Conservation (phyloP, 1,140 invertebrate species). For the Metaphire vulgaris region DNA sequence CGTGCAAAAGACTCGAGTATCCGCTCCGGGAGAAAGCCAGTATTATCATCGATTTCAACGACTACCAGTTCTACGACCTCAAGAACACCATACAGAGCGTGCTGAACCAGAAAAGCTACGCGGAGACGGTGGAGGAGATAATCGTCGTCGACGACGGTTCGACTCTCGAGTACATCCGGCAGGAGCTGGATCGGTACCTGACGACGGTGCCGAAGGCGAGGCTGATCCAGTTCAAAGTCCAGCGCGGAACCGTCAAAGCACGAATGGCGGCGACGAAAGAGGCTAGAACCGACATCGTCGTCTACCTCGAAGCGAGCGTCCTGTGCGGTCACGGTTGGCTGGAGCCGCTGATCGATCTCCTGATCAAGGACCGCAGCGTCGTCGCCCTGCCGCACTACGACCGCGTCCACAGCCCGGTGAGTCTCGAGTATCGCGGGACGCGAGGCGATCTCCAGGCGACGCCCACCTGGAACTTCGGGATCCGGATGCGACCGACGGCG, state of each 20-base stretch:
- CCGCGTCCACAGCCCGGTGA: conserved; percentile 13
- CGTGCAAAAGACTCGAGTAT: no score
- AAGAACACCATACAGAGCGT: conserved; percentile 20
- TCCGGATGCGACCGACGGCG: not conserved
- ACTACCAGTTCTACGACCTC: conserved; percentile 28
- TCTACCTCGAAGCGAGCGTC: conserved; percentile 24
- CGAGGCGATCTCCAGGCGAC: not conserved
- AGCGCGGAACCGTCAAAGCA: not conserved
- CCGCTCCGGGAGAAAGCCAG: conserved; percentile 8
- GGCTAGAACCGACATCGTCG: conserved; percentile 14
- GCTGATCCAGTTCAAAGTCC: not conserved
- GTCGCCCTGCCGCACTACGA: conserved; percentile 27
- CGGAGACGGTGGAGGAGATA: conserved; percentile 17
- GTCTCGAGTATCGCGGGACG: conserved; percentile 9
- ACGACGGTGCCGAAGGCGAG: not conserved
- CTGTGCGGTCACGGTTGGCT: conserved; percentile 17
- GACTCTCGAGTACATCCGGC: conserved; percentile 15
- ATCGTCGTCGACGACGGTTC: conserved; percentile 27
- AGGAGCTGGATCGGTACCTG: not conserved
- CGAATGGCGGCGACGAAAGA: not conserved
- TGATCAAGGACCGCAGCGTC: not conserved
- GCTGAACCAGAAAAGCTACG: conserved; percentile 5
- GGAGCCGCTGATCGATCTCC: conserved; percentile 18
- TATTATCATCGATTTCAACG: conserved; percentile 23
- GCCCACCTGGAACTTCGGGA: conserved; percentile 14